Evolutionary conservation across 2,113 vertebrate genomes (phyloP).

Genomic region (Hemiprocne comata): DNA sequence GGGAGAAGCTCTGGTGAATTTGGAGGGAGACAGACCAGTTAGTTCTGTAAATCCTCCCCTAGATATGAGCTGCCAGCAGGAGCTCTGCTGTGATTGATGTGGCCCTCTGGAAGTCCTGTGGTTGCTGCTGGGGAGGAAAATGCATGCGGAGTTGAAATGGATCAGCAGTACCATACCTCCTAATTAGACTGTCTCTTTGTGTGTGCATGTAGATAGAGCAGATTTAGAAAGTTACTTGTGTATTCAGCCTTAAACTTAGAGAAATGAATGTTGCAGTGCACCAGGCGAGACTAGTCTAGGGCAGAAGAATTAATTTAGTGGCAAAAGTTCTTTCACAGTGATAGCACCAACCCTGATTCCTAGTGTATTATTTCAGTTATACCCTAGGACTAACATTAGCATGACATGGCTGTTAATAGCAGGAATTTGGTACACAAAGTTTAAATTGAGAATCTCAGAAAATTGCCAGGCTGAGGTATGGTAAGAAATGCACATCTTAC

Average conservation of each 20-base stretch:
- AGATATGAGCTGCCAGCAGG: background rate
- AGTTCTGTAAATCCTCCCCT: background rate
- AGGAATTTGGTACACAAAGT: background rate
- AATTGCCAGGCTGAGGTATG: background rate
- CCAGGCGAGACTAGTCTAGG: background rate
- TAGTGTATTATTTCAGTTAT: background rate
- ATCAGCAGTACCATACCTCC: background rate
- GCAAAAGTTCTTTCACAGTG: background rate
- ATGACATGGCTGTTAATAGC: background rate
- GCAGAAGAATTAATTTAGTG: background rate
- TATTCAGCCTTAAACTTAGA: background rate
- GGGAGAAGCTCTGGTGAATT: background rate
- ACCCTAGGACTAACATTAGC: accelerated
- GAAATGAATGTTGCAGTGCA: background rate
- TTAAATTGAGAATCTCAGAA: background rate
- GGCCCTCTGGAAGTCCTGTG: background rate
- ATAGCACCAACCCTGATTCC: background rate
- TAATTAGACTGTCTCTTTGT: background rate
- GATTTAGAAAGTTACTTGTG: background rate
- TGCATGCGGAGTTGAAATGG: background rate
- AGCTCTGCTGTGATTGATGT: background rate
- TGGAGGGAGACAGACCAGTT: conserved; percentile 1
- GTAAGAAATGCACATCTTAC: background rate
- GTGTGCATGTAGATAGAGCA: background rate
- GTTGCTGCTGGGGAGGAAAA: background rate